Conservation (phyloP, 92 coral and sea anemone genomes). For the Zoanthus solanderi region DNA sequence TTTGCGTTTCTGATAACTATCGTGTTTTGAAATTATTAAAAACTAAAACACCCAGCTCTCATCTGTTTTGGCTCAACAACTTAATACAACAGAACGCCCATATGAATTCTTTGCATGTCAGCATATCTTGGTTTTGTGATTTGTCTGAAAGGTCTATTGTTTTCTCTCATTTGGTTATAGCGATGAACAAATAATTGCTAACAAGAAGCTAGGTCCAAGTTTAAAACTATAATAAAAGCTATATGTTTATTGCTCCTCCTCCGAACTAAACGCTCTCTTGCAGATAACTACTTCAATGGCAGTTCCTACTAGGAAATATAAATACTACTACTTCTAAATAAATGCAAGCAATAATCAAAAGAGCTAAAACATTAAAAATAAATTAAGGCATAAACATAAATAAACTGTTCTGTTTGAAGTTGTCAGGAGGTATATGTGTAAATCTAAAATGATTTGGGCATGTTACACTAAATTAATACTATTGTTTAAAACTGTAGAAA, state of each 20-base stretch:
- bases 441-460: too few relatives aligned
- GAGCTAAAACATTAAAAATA: too few relatives aligned
- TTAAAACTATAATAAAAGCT: too few relatives aligned
- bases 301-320: background rate
- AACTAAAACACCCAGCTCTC: constrained; percentile 13
- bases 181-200: background rate
- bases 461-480: too few relatives aligned
- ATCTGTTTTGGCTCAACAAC: constrained; percentile 16
- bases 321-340: background rate
- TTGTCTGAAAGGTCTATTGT: constrained; percentile 17
- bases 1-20: background rate
- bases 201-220: background rate
- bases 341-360: background rate
- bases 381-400: too few relatives aligned
- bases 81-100: constrained; percentile 1
- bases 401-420: too few relatives aligned
- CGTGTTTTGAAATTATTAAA: background rate
- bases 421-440: too few relatives aligned
- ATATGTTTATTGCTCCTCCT: background rate
- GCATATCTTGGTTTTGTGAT: constrained; percentile 1
- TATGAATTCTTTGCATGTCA: background rate
- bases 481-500: too few relatives aligned
- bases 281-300: background rate
- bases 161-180: background rate
- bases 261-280: background rate